These are phyloP conservation scores for Holacanthus passer DNA, from an alignment of 2,113 vertebrate genomes.

Conservation along the genomic window DNA sequence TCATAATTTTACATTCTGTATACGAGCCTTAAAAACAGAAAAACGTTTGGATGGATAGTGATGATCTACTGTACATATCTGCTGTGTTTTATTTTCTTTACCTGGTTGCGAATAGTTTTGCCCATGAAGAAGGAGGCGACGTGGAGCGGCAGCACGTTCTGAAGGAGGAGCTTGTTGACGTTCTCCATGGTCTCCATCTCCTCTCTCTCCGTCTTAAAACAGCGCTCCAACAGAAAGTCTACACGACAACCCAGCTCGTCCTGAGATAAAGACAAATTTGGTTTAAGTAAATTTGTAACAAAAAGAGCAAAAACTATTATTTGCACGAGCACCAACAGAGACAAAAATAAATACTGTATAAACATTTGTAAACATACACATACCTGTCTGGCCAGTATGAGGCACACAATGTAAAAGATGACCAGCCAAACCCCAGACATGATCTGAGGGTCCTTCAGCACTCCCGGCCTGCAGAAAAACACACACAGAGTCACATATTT, in stretches of 20 bases:
- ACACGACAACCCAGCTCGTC: conserved; percentile 90
- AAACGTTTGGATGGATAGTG: too few species aligned
- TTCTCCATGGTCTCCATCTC: conserved; percentile 93
- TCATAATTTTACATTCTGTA: too few species aligned
- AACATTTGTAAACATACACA: conserved; percentile 4
- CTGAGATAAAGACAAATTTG: conserved; percentile 63
- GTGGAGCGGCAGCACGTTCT: conserved; percentile 90
- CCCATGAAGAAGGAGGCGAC: conserved; percentile 90
- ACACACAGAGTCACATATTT: conserved; percentile 25
- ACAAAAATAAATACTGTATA: neutral
- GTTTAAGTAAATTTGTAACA: neutral
- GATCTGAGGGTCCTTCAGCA: conserved; percentile 91
- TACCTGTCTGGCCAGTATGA: conserved; percentile 91
- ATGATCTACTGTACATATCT: neutral
- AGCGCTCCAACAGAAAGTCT: conserved; percentile 90
- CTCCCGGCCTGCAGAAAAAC: conserved; percentile 81
- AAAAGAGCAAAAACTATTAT: neutral
- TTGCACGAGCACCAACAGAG: neutral
- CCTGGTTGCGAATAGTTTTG: conserved; percentile 89
- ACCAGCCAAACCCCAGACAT: conserved; percentile 90
- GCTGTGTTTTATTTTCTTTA: conserved; percentile 41
- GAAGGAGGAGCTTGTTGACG: conserved; percentile 89
- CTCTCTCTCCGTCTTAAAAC: conserved; percentile 87
- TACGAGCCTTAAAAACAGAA: too few species aligned
- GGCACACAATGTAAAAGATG: conserved; percentile 89